Evolutionary conservation across 1,140 invertebrate genomes (phyloP), one percentile per base, ranked within the genome.

Genomic region (Sinonovacula constricta): DNA sequence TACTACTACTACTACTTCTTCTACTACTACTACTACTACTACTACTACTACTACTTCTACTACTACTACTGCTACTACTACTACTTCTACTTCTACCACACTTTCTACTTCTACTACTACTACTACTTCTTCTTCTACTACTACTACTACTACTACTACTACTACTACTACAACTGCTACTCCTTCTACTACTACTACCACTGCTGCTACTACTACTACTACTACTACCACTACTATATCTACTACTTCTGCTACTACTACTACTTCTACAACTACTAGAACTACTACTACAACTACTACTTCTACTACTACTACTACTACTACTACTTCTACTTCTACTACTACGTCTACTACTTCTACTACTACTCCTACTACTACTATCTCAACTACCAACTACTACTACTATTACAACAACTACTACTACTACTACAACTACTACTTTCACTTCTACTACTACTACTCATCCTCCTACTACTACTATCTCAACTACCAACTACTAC

Each of bases 71-170:
- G n/a, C 45, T n/a, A 49, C 45, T 49, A 49, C 45, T n/a, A 49
- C 45, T 49, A 49, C 45, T 49, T 12, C 45, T 49, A 49, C 45
- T 49, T 12, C 45, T 49, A 49, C 45, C n/a, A 49, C 45, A 12
- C 10, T n/a, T 49, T 12, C 45, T 49, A 49, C 45, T 49, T 12
- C 45, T 49, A 49, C 45, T 49, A 49, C 45, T 49, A 49, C 45
- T 49, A 49, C 45, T 49, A 49, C 45, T 49, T 12, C 45, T 49
- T 12, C 45, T 49, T 12, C 45, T 49, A 49, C 45, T 49, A 49
- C 45, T 49, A 49, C 45, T 49, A 49, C 45, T 49, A 49, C 45
- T 49, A 49, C 45, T 49, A 49, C n/a, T 49, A 49, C 45, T 49
- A 49, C 45, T 49, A 49, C 45, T 49, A 49, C 45, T 12, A 49